Conservation (phyloP, 2,113 vertebrate genomes). For the Gasterosteus aculeatus region DNA sequence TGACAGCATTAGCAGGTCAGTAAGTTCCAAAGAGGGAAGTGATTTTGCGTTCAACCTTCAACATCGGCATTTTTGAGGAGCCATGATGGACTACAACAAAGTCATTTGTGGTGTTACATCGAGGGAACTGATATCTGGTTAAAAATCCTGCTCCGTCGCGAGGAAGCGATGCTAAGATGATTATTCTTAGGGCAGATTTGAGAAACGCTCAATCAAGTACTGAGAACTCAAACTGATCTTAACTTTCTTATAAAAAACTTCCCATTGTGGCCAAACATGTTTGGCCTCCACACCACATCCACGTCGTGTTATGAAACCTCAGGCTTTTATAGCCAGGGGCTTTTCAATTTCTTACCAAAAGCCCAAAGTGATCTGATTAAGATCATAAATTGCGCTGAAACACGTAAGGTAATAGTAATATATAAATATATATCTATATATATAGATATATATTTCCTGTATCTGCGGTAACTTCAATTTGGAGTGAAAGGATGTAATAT, state of each 20-base stretch:
- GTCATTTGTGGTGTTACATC: not conserved
- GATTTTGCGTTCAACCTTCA: slow-evolving; percentile 31
- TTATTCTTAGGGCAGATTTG: not conserved
- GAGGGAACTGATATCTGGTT: not conserved
- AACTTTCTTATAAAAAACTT: not conserved
- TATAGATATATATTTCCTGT: too few species aligned
- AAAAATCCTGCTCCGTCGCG: not conserved
- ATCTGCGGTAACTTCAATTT: too few species aligned
- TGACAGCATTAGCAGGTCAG: slow-evolving; percentile 16
- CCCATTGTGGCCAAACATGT: too few species aligned
- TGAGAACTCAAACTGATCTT: not conserved
- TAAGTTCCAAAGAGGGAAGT: slow-evolving; percentile 4
- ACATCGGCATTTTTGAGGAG: not conserved
- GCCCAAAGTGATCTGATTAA: too few species aligned
- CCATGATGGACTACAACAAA: not conserved
- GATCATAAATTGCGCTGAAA: too few species aligned
- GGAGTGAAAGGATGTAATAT: too few species aligned
- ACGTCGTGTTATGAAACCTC: too few species aligned
- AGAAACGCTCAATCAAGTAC: not conserved
- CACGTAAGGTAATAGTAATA: too few species aligned
- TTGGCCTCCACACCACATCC: too few species aligned
- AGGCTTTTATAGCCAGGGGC: too few species aligned
- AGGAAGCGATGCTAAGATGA: not conserved
- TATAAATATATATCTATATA: too few species aligned
- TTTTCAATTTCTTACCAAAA: too few species aligned